Evolutionary conservation across 1,140 invertebrate species (phyloP).

Genomic region (Cydia splendana): DNA sequence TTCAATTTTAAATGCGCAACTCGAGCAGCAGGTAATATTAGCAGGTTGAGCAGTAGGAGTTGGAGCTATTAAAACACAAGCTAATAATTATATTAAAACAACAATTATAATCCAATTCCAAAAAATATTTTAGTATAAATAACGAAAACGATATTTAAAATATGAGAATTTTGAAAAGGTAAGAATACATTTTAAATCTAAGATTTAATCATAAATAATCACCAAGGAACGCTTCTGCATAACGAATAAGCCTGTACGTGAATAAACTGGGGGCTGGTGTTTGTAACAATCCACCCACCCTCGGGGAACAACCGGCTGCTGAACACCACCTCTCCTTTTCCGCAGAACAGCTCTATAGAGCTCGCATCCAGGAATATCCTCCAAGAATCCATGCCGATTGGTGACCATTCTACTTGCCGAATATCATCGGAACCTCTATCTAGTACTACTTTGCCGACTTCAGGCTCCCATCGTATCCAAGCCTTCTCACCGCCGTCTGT

Average conservation of each 20-base stretch:
- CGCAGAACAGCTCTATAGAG: conserved; percentile 71
- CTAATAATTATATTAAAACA: no score
- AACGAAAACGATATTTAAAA: neutral
- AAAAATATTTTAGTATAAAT: no score
- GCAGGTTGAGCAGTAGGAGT: no score
- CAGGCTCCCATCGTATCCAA: conserved; percentile 57
- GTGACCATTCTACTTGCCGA: conserved; percentile 65
- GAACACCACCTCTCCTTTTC: conserved; percentile 72
- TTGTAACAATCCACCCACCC: conserved; percentile 60
- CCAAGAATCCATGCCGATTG: conserved; percentile 49
- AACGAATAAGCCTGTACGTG: conserved; percentile 54
- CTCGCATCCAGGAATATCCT: conserved; percentile 68
- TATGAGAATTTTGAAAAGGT: neutral
- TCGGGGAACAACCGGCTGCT: conserved; percentile 63
- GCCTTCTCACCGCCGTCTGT: conserved; percentile 56
- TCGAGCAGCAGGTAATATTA: no score
- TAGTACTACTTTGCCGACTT: conserved; percentile 55
- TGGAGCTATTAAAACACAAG: no score
- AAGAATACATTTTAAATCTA: neutral
- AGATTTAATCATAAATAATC: neutral
- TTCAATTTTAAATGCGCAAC: no score
- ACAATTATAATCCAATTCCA: no score
- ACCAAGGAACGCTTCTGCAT: conserved; percentile 56
- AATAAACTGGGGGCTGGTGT: conserved; percentile 54
- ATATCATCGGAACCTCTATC: conserved; percentile 57